A percentile compares a stretch with the other conserved stretches of the same genome.
Evolutionary conservation across 2,797 vertebrate species (phyloP).

Genomic region (Rhinoraja longicauda): DNA sequence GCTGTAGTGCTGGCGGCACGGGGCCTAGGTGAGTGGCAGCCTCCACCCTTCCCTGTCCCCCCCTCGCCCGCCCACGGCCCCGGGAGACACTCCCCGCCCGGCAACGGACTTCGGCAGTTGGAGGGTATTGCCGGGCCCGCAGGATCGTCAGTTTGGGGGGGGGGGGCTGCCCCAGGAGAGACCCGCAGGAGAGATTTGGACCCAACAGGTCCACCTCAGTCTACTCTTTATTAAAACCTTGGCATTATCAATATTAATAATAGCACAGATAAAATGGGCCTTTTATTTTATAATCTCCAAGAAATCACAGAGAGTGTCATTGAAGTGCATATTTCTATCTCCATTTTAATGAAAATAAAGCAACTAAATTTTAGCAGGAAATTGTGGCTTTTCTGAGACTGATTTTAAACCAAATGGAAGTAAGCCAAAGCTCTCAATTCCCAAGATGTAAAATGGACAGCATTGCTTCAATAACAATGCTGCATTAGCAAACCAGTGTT

Average conservation of each 20-base stretch:
- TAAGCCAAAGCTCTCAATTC: background rate
- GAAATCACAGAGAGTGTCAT: background rate
- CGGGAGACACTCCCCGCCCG: too few species aligned
- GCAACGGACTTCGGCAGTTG: too few species aligned
- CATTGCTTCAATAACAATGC: background rate
- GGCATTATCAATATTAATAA: background rate
- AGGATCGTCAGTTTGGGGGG: too few species aligned
- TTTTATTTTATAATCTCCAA: background rate
- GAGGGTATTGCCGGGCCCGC: too few species aligned
- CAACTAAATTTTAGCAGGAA: conserved; percentile 3
- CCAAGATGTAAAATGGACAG: background rate
- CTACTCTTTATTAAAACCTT: background rate
- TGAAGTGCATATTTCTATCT: background rate
- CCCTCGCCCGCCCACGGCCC: too few species aligned
- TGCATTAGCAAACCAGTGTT: background rate
- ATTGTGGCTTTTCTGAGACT: conserved; percentile 13
- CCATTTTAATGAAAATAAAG: conserved; percentile 11
- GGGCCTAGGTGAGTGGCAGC: too few species aligned
- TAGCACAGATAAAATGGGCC: background rate
- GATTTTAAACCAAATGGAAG: background rate
- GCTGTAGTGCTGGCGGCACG: too few species aligned
- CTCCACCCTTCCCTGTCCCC: too few species aligned
- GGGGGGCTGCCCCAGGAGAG: too few species aligned
- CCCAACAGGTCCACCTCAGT: too few species aligned
- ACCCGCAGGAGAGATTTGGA: too few species aligned